phyloP scores from a whole-genome alignment of 1,140 invertebrate species.

The Panagrolaimus sp. region DNA sequence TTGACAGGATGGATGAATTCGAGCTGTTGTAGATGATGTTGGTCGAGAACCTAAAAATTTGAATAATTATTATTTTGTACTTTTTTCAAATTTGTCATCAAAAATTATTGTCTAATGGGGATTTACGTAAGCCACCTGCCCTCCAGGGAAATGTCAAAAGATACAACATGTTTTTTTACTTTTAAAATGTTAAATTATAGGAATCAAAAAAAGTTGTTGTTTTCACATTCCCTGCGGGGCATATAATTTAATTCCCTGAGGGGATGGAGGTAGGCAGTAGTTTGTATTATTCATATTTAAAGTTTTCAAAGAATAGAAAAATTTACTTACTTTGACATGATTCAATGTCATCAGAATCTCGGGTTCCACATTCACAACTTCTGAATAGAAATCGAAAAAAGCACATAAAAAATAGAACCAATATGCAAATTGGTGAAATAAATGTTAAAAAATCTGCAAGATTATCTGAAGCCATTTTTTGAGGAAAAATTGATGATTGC shows the following conservation, averaged over 20 bases:
- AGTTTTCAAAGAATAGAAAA: background rate
- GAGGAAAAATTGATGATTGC: background rate
- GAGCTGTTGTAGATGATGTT: background rate
- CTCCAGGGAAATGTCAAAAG: too few relatives aligned
- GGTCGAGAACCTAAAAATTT: constrained; percentile 6
- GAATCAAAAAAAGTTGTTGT: background rate
- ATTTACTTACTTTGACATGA: background rate
- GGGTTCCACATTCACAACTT: background rate
- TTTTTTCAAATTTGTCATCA: too few relatives aligned
- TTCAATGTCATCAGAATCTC: background rate
- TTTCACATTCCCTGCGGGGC: background rate
- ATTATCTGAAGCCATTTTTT: background rate
- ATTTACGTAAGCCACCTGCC: too few relatives aligned
- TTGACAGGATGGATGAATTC: background rate
- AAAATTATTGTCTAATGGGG: too few relatives aligned
- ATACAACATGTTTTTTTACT: too few relatives aligned
- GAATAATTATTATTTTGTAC: too few relatives aligned
- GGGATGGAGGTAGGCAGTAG: background rate
- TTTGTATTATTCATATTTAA: background rate
- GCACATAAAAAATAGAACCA: constrained; percentile 15
- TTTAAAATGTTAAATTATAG: too few relatives aligned
- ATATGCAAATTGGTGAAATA: constrained; percentile 7
- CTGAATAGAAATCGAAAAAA: constrained; percentile 12
- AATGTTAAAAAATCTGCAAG: constrained; percentile 7
- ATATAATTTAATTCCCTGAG: background rate